phyloP scores from a whole-genome alignment of 2,888 invertebrate genomes.

The Drosophila cracens region DNA sequence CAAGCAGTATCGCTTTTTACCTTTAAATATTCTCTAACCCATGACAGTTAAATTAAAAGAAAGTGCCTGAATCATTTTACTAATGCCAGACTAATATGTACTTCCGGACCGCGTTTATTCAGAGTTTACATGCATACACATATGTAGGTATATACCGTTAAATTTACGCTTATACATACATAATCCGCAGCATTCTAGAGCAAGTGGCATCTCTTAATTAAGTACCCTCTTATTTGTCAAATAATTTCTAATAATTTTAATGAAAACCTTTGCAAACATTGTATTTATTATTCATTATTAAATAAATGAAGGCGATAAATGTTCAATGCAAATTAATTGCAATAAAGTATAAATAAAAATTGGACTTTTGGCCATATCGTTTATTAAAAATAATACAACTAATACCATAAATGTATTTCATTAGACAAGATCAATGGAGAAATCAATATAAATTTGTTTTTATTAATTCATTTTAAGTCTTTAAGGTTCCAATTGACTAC shows the following conservation, averaged over 20 bases:
- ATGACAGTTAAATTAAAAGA: background rate
- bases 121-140: background rate
- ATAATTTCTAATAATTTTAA: background rate
- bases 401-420: constrained; percentile 3
- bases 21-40: background rate
- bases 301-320: background rate
- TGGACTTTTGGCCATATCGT: constrained; percentile 2
- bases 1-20: background rate
- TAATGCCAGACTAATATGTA: background rate
- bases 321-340: constrained; percentile 7
- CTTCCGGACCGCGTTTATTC: background rate
- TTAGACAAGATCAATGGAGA: constrained; percentile 5
- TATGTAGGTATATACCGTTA: background rate
- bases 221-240: background rate
- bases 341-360: constrained; percentile 9
- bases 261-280: background rate
- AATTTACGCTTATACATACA: background rate
- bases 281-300: background rate
- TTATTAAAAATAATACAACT: constrained; percentile 26
- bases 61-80: background rate
- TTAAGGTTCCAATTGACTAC: constrained; percentile 33
- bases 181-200: background rate
- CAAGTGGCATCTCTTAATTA: background rate
- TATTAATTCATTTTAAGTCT: constrained; percentile 26
- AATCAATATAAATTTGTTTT: constrained; percentile 2